Evolutionary conservation across 2,113 vertebrate genomes (phyloP).

Genomic region (Muscicapa adusta): DNA sequence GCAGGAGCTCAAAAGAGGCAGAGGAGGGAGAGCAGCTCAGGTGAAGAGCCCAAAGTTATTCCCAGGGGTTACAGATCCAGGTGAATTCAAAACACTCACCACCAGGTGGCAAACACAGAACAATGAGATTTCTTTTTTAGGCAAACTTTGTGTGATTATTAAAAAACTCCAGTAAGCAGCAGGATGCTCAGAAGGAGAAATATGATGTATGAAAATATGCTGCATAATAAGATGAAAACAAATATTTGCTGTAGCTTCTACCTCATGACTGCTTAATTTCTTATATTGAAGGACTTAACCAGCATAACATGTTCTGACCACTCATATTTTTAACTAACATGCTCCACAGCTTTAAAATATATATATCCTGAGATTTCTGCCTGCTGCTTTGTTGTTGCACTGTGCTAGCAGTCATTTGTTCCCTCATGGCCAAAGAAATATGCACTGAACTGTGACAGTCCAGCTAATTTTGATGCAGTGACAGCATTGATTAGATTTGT

Average conservation of each 20-base stretch:
- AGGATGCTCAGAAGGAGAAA: neutral
- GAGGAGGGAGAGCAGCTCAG: neutral
- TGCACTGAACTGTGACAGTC: neutral
- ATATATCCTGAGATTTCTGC: neutral
- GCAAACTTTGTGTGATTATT: neutral
- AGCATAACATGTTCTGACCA: neutral
- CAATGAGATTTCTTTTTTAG: neutral
- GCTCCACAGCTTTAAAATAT: neutral
- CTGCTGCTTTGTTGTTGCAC: neutral
- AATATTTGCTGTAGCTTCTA: neutral
- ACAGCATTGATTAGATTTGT: neutral
- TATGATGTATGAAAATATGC: neutral
- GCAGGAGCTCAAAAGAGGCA: neutral
- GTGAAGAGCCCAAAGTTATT: neutral
- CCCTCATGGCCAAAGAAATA: neutral
- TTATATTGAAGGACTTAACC: neutral
- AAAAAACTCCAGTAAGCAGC: neutral
- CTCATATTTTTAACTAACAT: neutral
- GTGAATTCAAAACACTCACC: neutral
- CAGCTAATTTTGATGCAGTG: neutral
- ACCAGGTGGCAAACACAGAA: fast-evolving
- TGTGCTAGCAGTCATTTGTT: neutral
- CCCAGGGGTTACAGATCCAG: neutral
- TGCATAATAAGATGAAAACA: neutral
- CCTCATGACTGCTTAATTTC: neutral